Evolutionary conservation across 2,888 invertebrate genomes (phyloP).

Genomic region (Gryllus longicercus): DNA sequence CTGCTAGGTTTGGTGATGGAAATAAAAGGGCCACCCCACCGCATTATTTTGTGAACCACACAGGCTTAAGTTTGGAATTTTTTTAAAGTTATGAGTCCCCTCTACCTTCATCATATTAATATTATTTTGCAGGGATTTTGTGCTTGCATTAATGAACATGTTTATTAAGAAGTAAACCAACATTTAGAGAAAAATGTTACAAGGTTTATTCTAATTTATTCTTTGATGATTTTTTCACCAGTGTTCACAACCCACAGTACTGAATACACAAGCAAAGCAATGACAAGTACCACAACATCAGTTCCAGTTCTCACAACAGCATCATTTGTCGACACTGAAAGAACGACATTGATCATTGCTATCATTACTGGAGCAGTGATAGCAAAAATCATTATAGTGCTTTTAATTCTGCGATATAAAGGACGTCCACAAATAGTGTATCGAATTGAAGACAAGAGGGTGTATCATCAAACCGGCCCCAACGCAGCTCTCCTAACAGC

Average conservation of each 20-base stretch:
- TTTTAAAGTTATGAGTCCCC: no score
- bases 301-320: background rate
- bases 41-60: no score
- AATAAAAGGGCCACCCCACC: no score
- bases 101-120: no score
- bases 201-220: no score
- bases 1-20: no score
- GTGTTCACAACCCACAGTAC: background rate
- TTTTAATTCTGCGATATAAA: background rate
- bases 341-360: background rate
- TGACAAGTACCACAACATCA: background rate
- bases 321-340: background rate
- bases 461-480: background rate
- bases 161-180: no score
- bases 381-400: slow-evolving; percentile 2
- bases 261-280: background rate
- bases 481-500: background rate
- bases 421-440: slow-evolving; percentile 2
- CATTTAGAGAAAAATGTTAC: no score
- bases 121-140: no score
- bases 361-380: slow-evolving; percentile 7
- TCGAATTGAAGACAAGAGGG: slow-evolving; percentile 17
- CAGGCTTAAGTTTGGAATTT: no score
- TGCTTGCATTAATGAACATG: no score
- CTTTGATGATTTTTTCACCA: background rate